Conservation (phyloP, 2,888 invertebrate species). For the Drosophila kambysellisi region DNA sequence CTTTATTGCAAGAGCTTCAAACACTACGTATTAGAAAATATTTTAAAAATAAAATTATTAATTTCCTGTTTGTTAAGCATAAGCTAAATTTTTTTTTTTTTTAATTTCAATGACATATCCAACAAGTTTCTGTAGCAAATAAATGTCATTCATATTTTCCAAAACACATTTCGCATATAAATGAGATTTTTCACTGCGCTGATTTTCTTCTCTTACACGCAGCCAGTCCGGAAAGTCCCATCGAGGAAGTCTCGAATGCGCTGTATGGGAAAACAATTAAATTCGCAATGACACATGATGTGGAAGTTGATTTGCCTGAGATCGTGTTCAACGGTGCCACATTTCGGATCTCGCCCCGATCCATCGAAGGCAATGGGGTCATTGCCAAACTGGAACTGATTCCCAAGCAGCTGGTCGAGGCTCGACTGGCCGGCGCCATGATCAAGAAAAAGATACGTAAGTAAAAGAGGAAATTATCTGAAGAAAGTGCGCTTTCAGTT, state of each 20-base stretch:
- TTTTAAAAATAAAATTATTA: background rate
- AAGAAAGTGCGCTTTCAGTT: constrained; percentile 46
- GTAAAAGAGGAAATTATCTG: constrained; percentile 45
- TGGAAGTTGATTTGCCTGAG: constrained; percentile 90
- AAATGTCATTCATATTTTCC: constrained; percentile 37
- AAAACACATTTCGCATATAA: background rate
- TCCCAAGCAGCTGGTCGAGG: constrained; percentile 86
- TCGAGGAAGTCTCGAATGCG: constrained; percentile 91
- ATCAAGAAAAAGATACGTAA: constrained; percentile 86
- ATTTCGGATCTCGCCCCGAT: constrained; percentile 90
- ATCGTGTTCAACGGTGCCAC: constrained; percentile 90
- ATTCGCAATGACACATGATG: constrained; percentile 92
- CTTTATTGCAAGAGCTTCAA: accelerated
- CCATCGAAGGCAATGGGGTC: constrained; percentile 90
- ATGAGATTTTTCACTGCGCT: constrained; percentile 17
- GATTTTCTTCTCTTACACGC: constrained; percentile 14
- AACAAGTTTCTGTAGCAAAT: constrained; percentile 51
- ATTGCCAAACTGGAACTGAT: constrained; percentile 90
- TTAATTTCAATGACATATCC: background rate
- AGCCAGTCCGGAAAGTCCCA: constrained; percentile 86
- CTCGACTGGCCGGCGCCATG: constrained; percentile 87
- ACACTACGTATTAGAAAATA: background rate
- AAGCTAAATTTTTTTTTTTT: background rate
- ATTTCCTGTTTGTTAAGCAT: background rate
- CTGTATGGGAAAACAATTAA: constrained; percentile 89